phyloP scores from a whole-genome alignment of 2,797 vertebrate genomes.

The Discoglossus pictus region DNA sequence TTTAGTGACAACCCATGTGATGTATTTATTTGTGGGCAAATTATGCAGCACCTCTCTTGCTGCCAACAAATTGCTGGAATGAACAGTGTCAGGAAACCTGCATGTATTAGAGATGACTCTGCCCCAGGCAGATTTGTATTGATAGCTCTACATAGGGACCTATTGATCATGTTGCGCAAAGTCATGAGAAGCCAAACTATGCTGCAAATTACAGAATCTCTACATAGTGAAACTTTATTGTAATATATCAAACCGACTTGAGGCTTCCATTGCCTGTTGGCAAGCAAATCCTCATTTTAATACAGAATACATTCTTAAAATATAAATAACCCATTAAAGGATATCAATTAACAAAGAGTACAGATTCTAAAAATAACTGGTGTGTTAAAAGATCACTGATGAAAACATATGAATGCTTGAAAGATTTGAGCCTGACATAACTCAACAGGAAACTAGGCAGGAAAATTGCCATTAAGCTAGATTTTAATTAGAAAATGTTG shows the following conservation, averaged over 20 bases:
- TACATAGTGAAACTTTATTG: slow-evolving; percentile 30
- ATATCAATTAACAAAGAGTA: slow-evolving; percentile 5
- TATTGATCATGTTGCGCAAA: slow-evolving; percentile 52
- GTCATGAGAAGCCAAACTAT: slow-evolving; percentile 47
- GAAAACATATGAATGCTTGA: too few relatives aligned
- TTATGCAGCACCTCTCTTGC: slow-evolving; percentile 50
- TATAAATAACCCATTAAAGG: slow-evolving; percentile 14
- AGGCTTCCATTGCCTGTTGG: slow-evolving; percentile 3
- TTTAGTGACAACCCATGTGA: slow-evolving; percentile 50
- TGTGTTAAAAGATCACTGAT: too few relatives aligned
- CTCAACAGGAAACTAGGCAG: too few relatives aligned
- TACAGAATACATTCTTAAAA: slow-evolving; percentile 28
- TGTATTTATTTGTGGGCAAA: slow-evolving; percentile 53
- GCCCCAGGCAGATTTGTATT: slow-evolving; percentile 49
- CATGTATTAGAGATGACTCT: slow-evolving; percentile 51
- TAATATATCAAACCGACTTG: slow-evolving; percentile 38
- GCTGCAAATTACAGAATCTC: slow-evolving; percentile 36
- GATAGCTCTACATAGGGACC: slow-evolving; percentile 51
- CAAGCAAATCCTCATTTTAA: slow-evolving; percentile 16
- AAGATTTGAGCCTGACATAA: too few relatives aligned
- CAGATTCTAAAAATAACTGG: too few relatives aligned
- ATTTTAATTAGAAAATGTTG: too few relatives aligned
- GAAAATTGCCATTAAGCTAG: too few relatives aligned
- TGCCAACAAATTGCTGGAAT: slow-evolving; percentile 53
- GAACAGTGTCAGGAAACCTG: slow-evolving; percentile 50